Conservation (phyloP, 1,140 invertebrate species). For the Rhynchophorus ferrugineus region DNA sequence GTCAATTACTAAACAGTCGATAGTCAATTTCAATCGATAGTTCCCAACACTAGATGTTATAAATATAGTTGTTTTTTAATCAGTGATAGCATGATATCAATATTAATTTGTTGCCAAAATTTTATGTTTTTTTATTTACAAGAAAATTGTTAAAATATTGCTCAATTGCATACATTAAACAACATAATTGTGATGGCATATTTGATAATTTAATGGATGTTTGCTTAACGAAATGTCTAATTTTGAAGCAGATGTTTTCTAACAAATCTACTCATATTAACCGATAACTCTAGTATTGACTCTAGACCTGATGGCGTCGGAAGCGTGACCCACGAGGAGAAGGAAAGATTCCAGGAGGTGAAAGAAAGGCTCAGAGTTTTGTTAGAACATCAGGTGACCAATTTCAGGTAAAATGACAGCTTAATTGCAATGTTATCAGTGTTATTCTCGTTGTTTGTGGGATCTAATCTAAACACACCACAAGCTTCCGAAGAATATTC, state of each 20-base stretch:
- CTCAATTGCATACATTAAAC: too few species aligned
- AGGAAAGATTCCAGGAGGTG: constrained; percentile 95
- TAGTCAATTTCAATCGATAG: too few species aligned
- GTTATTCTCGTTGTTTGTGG: background rate
- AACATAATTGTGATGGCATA: too few species aligned
- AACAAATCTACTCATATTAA: constrained; percentile 29
- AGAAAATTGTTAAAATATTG: too few species aligned
- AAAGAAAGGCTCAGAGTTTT: constrained; percentile 89
- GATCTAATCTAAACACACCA: too few species aligned
- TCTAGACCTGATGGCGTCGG: constrained; percentile 94
- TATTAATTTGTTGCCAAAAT: too few species aligned
- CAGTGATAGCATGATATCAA: too few species aligned
- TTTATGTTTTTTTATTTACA: too few species aligned
- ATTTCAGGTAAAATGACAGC: constrained; percentile 70
- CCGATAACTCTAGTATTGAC: constrained; percentile 42
- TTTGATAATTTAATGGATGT: background rate
- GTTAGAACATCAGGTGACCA: constrained; percentile 97
- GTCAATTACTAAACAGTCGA: too few species aligned
- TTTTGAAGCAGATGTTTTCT: constrained; percentile 1
- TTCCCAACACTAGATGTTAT: too few species aligned
- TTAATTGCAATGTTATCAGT: background rate
- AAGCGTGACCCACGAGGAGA: constrained; percentile 95
- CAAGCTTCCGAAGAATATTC: background rate
- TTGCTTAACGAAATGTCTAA: constrained; percentile 6
- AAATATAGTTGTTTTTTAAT: too few species aligned